phyloP scores from a whole-genome alignment of 2,113 vertebrate genomes.

The Sinocyclocheilus maitianheensis region DNA sequence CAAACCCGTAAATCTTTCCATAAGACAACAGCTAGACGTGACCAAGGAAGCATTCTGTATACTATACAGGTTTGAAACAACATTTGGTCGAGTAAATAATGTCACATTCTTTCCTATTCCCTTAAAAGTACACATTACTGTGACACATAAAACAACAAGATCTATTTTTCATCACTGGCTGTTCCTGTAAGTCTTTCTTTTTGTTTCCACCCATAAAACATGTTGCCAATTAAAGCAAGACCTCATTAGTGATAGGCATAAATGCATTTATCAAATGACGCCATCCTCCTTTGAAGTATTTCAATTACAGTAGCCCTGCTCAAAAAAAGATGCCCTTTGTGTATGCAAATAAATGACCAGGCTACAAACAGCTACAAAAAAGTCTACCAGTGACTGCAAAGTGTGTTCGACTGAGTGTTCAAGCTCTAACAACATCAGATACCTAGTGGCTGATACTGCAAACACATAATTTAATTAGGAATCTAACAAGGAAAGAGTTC shows the following conservation, averaged over 20 bases:
- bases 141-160: neutral
- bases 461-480: constrained; percentile 46
- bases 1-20: neutral
- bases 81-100: neutral
- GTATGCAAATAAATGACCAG: constrained; percentile 11
- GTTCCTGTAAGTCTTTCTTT: neutral
- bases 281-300: constrained; percentile 12
- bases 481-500: constrained; percentile 11
- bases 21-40: neutral
- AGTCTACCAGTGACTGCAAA: constrained; percentile 19
- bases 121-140: neutral
- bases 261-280: constrained; percentile 24
- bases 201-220: constrained; percentile 6
- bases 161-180: neutral
- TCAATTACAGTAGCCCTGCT: neutral
- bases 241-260: constrained; percentile 21
- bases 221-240: constrained; percentile 20
- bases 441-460: neutral
- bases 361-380: constrained; percentile 8
- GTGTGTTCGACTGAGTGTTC: neutral
- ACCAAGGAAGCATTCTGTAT: too few species aligned
- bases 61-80: neutral
- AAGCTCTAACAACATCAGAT: constrained; percentile 5
- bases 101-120: constrained; percentile 5
- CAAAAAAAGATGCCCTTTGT: neutral